Base-by-base conservation (phyloP, 1,140 invertebrate genomes). In the Campodea augens region DNA sequence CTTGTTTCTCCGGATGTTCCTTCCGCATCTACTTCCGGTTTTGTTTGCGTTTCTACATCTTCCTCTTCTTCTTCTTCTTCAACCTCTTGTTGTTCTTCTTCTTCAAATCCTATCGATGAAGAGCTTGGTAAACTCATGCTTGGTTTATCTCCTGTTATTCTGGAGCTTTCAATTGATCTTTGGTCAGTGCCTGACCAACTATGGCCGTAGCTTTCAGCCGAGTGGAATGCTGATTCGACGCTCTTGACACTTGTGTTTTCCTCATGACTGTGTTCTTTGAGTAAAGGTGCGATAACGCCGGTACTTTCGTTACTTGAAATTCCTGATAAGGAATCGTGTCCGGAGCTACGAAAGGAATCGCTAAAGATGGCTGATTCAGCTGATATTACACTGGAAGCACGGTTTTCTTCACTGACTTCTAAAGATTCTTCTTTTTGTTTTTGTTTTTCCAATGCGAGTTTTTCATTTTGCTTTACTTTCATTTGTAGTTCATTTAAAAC, bases 1-100 rank as follows among this genome's bases (percentile, higher is more conserved):
- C 82, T 85, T 5, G 85, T 89, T 54, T 80, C 81, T 21, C 83
- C 82, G 0, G 83, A 87, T 13, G 80, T 81, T 15, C 49, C 46
- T 5, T 52, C 52, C 25, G 45, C 49, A 10, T 49, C 27, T 12
- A 27, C 42, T 24, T 24, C 18, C 13, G 18, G 41, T 44, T 38
- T 41, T 41, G 42, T 12, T 40, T 25, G 27, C 24, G 41, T 23
- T 25, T 41, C 41, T 37, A 22, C 62, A 57, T 57, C 59, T 45
- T 65, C 61, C 25, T 67, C 65, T 29, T n/a, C n/a, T 49, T 48
- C 44, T 27, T 38, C 48, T 19, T 47, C 53, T 36, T 49, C 44
- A 10, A 27, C 38, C 42, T 51, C 47, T 21, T 25, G 27, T n/a
- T 47, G 47, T 18, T 50, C 50, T 21, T 51, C 46, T 23, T 58